phyloP scores from a whole-genome alignment of 2,797 vertebrate species.

The Apodemus agrarius region DNA sequence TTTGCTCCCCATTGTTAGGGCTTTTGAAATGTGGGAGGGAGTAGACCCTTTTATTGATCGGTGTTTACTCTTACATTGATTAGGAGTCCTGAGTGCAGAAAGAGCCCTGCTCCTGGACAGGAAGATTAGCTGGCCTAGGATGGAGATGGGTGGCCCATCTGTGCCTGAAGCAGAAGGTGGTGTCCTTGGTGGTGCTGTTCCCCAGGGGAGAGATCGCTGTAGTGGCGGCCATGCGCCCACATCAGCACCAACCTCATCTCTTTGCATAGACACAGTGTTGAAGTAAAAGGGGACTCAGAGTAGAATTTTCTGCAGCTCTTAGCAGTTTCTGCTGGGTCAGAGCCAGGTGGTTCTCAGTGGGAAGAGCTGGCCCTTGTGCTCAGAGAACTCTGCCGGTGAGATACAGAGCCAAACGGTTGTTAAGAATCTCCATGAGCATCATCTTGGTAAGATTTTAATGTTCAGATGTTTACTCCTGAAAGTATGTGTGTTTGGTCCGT shows the following conservation, averaged over 20 bases:
- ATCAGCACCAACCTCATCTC: not conserved
- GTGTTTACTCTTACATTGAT: not conserved
- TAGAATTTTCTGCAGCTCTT: not conserved
- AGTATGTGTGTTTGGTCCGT: not conserved
- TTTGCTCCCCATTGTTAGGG: not conserved
- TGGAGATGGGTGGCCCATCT: not conserved
- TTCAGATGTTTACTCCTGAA: conserved; percentile 24
- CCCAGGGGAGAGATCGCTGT: not conserved
- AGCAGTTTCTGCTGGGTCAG: not conserved
- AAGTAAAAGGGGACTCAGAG: not conserved
- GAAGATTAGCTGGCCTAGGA: not conserved
- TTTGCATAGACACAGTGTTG: not conserved
- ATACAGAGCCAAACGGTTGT: conserved; percentile 17
- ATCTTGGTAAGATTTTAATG: conserved; percentile 4
- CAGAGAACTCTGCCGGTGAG: not conserved
- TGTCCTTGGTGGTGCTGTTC: not conserved
- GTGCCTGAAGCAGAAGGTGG: not conserved
- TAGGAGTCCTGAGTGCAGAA: not conserved
- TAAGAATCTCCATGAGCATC: not conserved
- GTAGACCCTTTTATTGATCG: not conserved
- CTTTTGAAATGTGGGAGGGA: not conserved
- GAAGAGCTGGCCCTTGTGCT: not conserved
- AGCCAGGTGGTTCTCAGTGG: conserved; percentile 2
- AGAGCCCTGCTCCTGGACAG: not conserved
- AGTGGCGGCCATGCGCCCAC: not conserved